Percentiles rank a stretch among this genome's conserved stretches.
Conservation (phyloP, 2,113 vertebrate genomes). For the Antigone vipio region DNA sequence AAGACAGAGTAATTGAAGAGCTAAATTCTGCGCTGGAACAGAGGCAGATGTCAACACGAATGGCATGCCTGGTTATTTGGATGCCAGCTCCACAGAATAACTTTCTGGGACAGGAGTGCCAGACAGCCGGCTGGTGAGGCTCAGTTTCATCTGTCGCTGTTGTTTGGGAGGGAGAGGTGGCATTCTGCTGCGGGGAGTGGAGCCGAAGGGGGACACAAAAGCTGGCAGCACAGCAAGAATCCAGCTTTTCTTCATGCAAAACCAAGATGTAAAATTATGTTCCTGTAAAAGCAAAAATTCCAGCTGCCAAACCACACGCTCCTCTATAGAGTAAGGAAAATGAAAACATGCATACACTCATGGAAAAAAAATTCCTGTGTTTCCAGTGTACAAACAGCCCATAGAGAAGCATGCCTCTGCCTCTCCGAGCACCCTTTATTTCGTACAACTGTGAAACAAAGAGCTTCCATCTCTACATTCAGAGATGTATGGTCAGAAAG, state of each 20-base stretch:
- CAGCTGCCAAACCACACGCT: neutral
- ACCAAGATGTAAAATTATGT: neutral
- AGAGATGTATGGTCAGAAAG: neutral
- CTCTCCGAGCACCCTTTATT: neutral
- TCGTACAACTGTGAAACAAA: neutral
- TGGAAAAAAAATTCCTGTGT: neutral
- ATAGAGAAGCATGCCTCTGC: neutral
- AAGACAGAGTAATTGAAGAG: neutral
- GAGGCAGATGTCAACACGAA: neutral
- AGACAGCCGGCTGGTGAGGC: neutral
- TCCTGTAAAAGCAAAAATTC: neutral
- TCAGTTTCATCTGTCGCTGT: neutral
- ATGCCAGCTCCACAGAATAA: neutral
- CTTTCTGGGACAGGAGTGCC: neutral
- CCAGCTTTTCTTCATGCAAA: neutral
- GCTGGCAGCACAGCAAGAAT: neutral
- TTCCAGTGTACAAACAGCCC: neutral
- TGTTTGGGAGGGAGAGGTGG: neutral
- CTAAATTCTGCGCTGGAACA: neutral
- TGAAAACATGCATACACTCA: neutral
- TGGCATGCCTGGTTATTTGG: neutral
- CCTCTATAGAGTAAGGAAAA: neutral
- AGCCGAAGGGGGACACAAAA: neutral
- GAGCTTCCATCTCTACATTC: neutral
- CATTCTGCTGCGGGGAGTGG: neutral